Evolutionary conservation across 2,888 invertebrate genomes (phyloP).

Genomic region (Phlogophora meticulosa): DNA sequence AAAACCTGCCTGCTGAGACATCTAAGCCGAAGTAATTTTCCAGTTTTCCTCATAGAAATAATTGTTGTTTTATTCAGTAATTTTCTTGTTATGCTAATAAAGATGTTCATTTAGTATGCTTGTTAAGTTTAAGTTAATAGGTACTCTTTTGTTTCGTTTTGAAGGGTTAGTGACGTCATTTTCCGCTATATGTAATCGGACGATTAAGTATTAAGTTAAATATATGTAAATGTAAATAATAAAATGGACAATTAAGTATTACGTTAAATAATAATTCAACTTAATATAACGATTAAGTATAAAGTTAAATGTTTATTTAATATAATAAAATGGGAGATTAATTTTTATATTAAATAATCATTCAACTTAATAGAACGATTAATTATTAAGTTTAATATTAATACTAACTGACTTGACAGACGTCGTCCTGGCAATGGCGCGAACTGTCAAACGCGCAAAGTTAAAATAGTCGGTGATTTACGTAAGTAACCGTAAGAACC

Average conservation of each 20-base stretch:
- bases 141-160: conserved; percentile 7
- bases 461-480: no score
- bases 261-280: not conserved
- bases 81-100: conserved; percentile 55
- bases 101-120: conserved; percentile 27
- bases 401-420: no score
- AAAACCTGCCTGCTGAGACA: conserved; percentile 50
- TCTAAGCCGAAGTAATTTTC: conserved; percentile 54
- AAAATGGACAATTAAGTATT: not conserved
- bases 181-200: no score
- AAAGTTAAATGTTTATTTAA: no score
- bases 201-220: conserved; percentile 19
- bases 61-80: conserved; percentile 45
- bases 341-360: no score
- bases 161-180: conserved; percentile 5
- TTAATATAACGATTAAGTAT: conserved; percentile 13
- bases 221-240: no score
- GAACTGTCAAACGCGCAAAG: no score
- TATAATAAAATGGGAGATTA: no score
- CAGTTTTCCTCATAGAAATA: conserved; percentile 60
- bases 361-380: no score
- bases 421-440: no score
- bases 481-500: no score
- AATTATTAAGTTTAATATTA: no score
- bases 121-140: conserved; percentile 34